Evolutionary conservation across 1,140 invertebrate genomes (phyloP), one percentile per base, ranked within the genome.

Genomic region (Drosophila arawakana): DNA sequence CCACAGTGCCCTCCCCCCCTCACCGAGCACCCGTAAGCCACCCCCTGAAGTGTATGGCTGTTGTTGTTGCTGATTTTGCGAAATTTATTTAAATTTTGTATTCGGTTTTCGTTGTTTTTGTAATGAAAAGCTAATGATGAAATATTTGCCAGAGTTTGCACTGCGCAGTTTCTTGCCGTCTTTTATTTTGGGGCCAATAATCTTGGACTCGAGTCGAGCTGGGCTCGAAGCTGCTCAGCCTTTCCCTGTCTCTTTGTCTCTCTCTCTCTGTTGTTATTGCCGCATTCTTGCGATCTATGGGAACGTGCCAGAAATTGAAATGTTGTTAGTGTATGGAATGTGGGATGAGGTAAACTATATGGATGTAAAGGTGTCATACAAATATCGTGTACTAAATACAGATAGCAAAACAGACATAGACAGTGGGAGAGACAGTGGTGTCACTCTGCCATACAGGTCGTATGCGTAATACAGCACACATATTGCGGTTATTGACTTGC

Each of bases 111-210:
- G 66, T 62, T 76, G 67, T 63, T 15, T 15, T 15, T 85, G 81
- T 78, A 81, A 86, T 86, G 82, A 86, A 86, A 81, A 85, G 82
- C 76, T 74, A 86, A 81, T 86, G 83, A 88, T 86, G 83, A 86
- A 88, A 88, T 88, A 88, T 88, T 78, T 74, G 62, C 30, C 83
- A 70, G 75, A 75, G 70, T 81, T 70, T 81, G 70, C 74, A 65
- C 80, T 88, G 79, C 82, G 83, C 79, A 85, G 82, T 79, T 86
- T 81, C 62, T 52, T 39, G 41, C 10, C 52, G 41, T 65, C 35
- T 57, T 62, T 54, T 44, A 55, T 81, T 73, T 67, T 73, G 70
- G 55, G 78, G 77, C 81, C 77, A 80, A 83, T 77, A 83, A 80
- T 72, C 80, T 78, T 58, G 11, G 25, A 52, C 63, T 30, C 6